Evolutionary conservation across 2,797 vertebrate genomes (phyloP).

Genomic region (Melopsittacus undulatus): DNA sequence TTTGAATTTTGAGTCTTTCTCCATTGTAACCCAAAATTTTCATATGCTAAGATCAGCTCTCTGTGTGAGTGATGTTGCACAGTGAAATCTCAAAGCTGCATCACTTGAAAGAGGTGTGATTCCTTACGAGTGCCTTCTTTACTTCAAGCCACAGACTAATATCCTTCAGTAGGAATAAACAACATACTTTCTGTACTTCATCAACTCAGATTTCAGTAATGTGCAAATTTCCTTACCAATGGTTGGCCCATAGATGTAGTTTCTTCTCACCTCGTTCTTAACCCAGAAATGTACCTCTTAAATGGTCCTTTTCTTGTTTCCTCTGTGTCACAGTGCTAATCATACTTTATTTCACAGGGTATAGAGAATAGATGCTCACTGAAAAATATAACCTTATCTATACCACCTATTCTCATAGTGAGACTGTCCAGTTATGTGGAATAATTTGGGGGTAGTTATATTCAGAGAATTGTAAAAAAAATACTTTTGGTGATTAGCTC

Average conservation of each 20-base stretch:
- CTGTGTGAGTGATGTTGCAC: accelerated
- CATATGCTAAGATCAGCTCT: background rate
- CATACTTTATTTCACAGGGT: background rate
- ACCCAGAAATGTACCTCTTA: background rate
- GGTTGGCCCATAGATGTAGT: background rate
- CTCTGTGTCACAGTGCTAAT: background rate
- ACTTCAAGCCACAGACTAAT: background rate
- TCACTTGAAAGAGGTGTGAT: background rate
- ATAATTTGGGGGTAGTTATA: background rate
- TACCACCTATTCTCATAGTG: background rate
- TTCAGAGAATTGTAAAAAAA: background rate
- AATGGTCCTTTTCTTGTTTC: accelerated
- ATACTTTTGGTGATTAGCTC: background rate
- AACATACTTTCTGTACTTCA: background rate
- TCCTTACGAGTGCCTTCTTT: background rate
- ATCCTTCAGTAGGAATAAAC: background rate
- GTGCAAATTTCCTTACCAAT: background rate
- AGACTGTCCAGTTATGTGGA: background rate
- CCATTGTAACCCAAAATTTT: background rate
- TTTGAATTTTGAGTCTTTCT: background rate
- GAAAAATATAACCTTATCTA: background rate
- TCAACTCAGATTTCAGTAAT: background rate
- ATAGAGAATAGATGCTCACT: background rate
- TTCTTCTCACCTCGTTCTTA: background rate
- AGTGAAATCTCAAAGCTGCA: background rate